Evolutionary conservation across 2,113 vertebrate genomes (phyloP).

Genomic region (Numida meleagris): DNA sequence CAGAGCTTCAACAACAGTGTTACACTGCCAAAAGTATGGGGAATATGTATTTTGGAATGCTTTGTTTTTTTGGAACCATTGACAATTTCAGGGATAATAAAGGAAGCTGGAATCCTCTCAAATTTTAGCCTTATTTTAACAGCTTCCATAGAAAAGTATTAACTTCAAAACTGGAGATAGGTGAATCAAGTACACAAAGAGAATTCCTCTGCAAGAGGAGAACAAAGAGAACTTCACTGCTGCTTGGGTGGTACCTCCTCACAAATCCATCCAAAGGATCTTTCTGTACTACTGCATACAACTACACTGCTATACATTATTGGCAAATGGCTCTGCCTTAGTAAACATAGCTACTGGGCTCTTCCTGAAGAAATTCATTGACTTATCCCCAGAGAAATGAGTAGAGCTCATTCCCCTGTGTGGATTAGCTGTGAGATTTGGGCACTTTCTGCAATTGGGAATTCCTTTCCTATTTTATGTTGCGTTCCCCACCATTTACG

Average conservation of each 20-base stretch:
- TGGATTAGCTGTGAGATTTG: not conserved
- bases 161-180: not conserved
- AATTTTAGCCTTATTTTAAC: not conserved
- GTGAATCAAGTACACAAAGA: not conserved
- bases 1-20: not conserved
- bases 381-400: rapidly evolving
- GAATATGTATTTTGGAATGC: not conserved
- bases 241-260: not conserved
- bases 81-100: not conserved
- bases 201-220: not conserved
- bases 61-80: conserved; percentile 10
- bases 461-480: not conserved
- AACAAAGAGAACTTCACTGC: not conserved
- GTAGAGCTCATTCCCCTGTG: not conserved
- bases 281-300: not conserved
- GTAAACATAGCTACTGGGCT: not conserved
- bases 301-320: not conserved
- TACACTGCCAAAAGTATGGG: conserved; percentile 29
- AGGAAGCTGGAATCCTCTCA: not conserved
- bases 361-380: not conserved
- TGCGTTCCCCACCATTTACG: not conserved
- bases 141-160: not conserved
- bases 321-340: not conserved
- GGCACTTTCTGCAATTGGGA: not conserved
- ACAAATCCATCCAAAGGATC: not conserved